Conservation (phyloP, 2,113 vertebrate genomes). For the Balaeniceps rex region DNA sequence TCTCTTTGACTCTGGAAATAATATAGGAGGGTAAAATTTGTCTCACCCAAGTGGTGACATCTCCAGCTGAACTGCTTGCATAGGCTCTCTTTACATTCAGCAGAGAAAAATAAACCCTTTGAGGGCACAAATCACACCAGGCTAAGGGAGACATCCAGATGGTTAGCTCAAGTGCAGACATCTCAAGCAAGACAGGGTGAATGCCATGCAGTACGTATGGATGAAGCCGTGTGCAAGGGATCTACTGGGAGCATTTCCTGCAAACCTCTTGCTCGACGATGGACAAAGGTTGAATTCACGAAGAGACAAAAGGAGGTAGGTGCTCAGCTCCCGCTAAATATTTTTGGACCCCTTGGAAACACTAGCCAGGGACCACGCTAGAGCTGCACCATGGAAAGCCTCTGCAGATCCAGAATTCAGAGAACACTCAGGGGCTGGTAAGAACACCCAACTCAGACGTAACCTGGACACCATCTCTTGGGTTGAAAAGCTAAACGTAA, state of each 20-base stretch:
- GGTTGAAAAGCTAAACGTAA: not conserved
- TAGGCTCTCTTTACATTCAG: not conserved
- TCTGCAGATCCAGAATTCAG: not conserved
- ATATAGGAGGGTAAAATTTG: not conserved
- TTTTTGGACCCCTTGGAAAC: not conserved
- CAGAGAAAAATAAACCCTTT: not conserved
- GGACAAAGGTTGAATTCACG: not conserved
- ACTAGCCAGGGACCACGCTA: not conserved
- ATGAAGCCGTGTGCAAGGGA: not conserved
- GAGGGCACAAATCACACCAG: not conserved
- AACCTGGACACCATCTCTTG: not conserved
- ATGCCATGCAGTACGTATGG: accelerated
- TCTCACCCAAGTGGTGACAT: accelerated
- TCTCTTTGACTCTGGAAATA: not conserved
- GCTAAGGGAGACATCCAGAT: not conserved
- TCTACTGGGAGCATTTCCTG: not conserved
- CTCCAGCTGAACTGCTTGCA: not conserved
- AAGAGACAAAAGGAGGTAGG: not conserved
- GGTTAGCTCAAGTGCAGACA: not conserved
- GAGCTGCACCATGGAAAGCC: not conserved
- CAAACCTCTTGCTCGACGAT: not conserved
- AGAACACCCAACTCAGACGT: not conserved
- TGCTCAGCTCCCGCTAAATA: not conserved
- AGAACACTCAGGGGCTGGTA: not conserved
- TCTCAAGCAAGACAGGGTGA: not conserved